phyloP scores from a whole-genome alignment of 1,140 invertebrate species.

The Rhynchophorus ferrugineus region DNA sequence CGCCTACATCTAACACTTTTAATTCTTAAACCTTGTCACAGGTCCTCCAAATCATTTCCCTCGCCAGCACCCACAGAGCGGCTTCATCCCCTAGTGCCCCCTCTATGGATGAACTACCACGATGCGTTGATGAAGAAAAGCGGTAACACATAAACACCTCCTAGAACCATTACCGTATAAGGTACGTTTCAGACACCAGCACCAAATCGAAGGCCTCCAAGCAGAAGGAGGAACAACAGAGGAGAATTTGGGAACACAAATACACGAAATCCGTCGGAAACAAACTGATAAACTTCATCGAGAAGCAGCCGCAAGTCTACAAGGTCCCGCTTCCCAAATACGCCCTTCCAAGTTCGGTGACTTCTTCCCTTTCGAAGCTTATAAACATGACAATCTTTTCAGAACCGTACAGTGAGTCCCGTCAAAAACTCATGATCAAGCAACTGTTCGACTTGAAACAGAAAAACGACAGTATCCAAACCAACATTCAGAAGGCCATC shows the following conservation, averaged over 20 bases:
- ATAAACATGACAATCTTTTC: no score
- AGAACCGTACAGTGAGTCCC: not conserved
- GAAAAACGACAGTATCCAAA: constrained; percentile 26
- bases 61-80: not conserved
- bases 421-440: constrained; percentile 21
- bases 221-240: constrained; percentile 5
- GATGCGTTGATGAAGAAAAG: not conserved
- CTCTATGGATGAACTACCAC: not conserved
- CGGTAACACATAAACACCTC: no score
- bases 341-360: constrained; percentile 16
- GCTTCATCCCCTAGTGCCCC: not conserved
- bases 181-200: constrained; percentile 1
- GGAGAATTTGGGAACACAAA: constrained; percentile 26
- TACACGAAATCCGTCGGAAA: constrained; percentile 22
- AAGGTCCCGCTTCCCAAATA: constrained; percentile 13
- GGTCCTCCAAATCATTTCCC: not conserved
- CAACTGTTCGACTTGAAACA: constrained; percentile 20
- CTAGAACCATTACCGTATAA: no score
- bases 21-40: no score
- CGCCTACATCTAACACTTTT: no score
- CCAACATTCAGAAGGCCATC: constrained; percentile 31
- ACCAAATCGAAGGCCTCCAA: not conserved
- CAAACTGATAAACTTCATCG: constrained; percentile 21
- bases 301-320: constrained; percentile 15
- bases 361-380: no score